Evolutionary conservation across 2,797 vertebrate genomes (phyloP), one percentile per base, ranked within the genome.

Genomic region (Pygocentrus nattereri): DNA sequence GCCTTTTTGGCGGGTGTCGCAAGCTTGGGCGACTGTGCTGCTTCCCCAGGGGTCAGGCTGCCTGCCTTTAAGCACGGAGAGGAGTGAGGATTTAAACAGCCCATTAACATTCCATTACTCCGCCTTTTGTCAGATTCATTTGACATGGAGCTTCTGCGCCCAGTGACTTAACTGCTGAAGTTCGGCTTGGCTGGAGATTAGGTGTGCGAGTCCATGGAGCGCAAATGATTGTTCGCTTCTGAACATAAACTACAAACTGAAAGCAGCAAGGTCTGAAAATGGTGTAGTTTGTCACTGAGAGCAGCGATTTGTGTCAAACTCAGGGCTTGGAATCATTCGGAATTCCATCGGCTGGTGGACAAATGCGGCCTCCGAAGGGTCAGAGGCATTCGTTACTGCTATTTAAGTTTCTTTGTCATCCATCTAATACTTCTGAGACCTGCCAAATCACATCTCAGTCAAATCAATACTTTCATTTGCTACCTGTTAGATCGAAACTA

Each of bases 1-100:
- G 79, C 76, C 85, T 88, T 84, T 89, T 78, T 90, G 89, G 86
- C 83, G 81, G 88, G 88, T 88, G 87, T 88, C 78, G 85, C 65
- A 77, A 67, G 52, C 52, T 83, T 77, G 83, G 82, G 59, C 64
- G 31, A 54, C 50, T 23, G 50, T 30, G n/a, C 68, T 67, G 75
- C 67, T 78, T 85, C 78, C 61, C 49, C 64, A 52, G 74, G 69
- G 64, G 62, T 83, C 80, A 72, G 25, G 34, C 77, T 76, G 69
- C 5, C 50, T 65, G 61, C 27, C 65, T 82, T 82, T 78, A 79
- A 79, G 76, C 77, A 78, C n/a, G 10, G 68, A 47, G 54, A 70
- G 62, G 41, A 77, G 38, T 5, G 25, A 58, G 74, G 76, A 86
- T 84, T 86, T 80, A 64, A 85, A 75, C 34, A 62, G 25, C 38